Percentiles rank a stretch among this genome's conserved stretches.
These are phyloP conservation scores for Drosophila lowei DNA, from an alignment of 1,140 invertebrate genomes.

Conservation along the genomic window DNA sequence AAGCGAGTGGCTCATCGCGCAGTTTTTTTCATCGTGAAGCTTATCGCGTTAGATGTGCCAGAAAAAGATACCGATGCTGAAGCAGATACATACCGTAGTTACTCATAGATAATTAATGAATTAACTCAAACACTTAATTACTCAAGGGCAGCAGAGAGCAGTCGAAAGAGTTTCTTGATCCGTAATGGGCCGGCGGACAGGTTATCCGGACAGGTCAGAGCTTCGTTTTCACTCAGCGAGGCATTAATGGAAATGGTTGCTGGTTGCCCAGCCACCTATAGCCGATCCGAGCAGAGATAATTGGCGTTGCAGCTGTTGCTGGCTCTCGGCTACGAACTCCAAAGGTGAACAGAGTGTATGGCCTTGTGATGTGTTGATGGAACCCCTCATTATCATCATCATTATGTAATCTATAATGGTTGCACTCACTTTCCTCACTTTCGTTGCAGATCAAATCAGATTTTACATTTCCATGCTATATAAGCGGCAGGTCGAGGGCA, in stretches of 20 bases:
- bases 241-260: slow-evolving; percentile 46
- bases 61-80: neutral
- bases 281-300: slow-evolving; percentile 46
- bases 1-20: no score
- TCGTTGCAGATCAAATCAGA: slow-evolving; percentile 41
- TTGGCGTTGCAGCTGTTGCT: slow-evolving; percentile 62
- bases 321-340: slow-evolving; percentile 39
- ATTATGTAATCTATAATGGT: slow-evolving; percentile 46
- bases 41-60: neutral
- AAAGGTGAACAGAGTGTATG: slow-evolving; percentile 2
- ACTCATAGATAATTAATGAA: slow-evolving; percentile 68
- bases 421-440: slow-evolving; percentile 55
- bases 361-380: slow-evolving; percentile 39
- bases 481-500: slow-evolving; percentile 45
- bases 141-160: slow-evolving; percentile 29
- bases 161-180: slow-evolving; percentile 42
- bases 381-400: slow-evolving; percentile 46
- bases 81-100: slow-evolving; percentile 11
- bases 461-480: slow-evolving; percentile 43
- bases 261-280: slow-evolving; percentile 46
- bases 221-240: slow-evolving; percentile 43
- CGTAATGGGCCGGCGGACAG: slow-evolving; percentile 20
- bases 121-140: slow-evolving; percentile 79
- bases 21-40: no score
- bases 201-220: slow-evolving; percentile 12